Base-by-base conservation (phyloP, 2,113 vertebrate species). In the Myotis brandtii region DNA sequence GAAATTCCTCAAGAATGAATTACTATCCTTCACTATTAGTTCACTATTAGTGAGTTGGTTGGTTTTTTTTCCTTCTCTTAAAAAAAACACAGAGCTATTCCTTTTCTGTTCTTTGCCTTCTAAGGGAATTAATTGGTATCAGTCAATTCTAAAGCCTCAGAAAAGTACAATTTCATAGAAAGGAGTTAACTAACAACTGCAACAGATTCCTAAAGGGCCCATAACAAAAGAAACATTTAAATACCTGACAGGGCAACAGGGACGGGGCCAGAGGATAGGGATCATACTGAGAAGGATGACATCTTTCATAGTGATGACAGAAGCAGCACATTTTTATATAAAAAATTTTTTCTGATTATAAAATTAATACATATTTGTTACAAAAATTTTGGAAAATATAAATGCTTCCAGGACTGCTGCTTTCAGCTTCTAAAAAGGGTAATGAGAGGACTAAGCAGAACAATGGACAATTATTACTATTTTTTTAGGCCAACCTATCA, bases 381-480 rank as follows among this genome's bases (percentile, higher is more conserved):
- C 8, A 89, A 40, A 95, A 90, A 81, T 21, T 93, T 91, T 86
- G 43, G 32, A 79, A 92, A 85, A 85, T 82, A 40, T 69, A 50
- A 94, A 90, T 67, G 64, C 40, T 92, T 90, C 34, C 40, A 27
- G 84, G 13, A 84, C 43, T 7, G 2, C 56, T 92, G 75, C 66
- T 86, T 91, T 96, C 76, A 80, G n/a, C 87, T 92, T 92, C n/a
- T 81, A 94, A 72, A 72, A 91, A 93, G 50, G 9, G 16, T 32
- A 97, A 66, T 69, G 72, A 87, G 59, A 92, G 12, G n/a, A 79
- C 70, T 27, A 52, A 11, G 70, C 21, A 93, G 30, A 92, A 95
- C 81, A 97, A 94, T 85, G 48, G 72, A 50, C 37, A 90, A 72
- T 87, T 90, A 93, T n/a, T 89, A 95, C 50, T 94, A n/a, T 56